Conservation (phyloP, 1,140 invertebrate genomes). For the Melitaea cinxia region DNA sequence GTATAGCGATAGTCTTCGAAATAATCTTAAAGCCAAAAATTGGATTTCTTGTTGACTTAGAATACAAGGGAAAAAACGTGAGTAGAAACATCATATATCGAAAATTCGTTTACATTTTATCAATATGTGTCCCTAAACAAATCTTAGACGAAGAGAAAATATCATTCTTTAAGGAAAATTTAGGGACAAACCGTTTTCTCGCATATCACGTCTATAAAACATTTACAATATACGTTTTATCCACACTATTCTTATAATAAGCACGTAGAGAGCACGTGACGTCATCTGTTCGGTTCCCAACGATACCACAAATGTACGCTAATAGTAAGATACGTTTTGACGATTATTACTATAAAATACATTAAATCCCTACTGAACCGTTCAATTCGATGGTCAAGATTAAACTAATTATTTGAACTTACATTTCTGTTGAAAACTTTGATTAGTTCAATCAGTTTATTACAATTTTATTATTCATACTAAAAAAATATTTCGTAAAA, state of each 20-base stretch:
- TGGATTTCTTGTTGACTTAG: too few species aligned
- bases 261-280: conserved; percentile 23
- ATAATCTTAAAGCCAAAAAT: too few species aligned
- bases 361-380: conserved; percentile 4
- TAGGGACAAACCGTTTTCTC: background rate
- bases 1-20: too few species aligned
- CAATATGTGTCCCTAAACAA: background rate
- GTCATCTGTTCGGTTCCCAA: conserved; percentile 3
- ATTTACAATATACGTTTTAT: conserved; percentile 11
- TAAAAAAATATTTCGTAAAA: too few species aligned
- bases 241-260: conserved; percentile 23
- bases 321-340: conserved; percentile 13
- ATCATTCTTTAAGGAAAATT: background rate
- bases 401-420: background rate
- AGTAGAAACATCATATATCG: too few species aligned
- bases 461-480: too few species aligned
- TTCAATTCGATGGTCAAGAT: conserved; percentile 2
- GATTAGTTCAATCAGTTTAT: background rate
- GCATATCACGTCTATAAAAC: conserved; percentile 15
- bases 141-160: background rate
- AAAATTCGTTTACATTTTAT: background rate
- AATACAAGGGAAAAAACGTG: too few species aligned
- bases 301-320: conserved; percentile 13
- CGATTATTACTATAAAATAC: conserved; percentile 4
- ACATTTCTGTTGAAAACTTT: conserved; percentile 1